Base-by-base conservation (phyloP, 1,140 invertebrate species). In the Camponotus floridanus region DNA sequence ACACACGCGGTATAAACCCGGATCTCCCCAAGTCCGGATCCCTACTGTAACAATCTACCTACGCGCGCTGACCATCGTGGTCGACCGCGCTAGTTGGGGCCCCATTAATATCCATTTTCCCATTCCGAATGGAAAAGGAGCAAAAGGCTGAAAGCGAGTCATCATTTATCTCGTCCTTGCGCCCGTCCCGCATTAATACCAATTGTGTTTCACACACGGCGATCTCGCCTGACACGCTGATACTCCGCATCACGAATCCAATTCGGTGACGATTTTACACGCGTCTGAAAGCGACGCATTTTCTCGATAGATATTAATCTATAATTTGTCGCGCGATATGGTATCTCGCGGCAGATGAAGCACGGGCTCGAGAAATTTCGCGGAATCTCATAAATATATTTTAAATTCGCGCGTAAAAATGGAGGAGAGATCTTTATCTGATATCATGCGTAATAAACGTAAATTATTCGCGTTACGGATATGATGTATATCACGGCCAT, bases 81-180 rank as follows among this genome's bases (percentile, higher is more conserved):
- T 31, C 83, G 62, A 73, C 62, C 64, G 76, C n/a, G 80, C 76
- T 87, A 74, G 65, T 85, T 81, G 85, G 65, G 65, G 80, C 88
- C 92, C 92, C 92, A 94, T 94, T 94, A 93, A 93, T 94, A 93
- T 93, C 93, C 90, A 92, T 94, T 94, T 94, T 91, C 92, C 48
- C 89, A 88, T 92, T 87, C 84, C 86, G 86, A 88, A 91, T 89
- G 90, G 90, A 90, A 91, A 93, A 93, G 89, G 90, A 90, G 87
- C 68, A 86, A 91, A 92, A 90, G 86, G 83, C 86, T 85, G 79
- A 83, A 78, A 92, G 86, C 91, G 68, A 90, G 80, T 87, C 87
- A 92, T 93, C 92, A 93, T 93, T 93, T 92, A 93, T 93, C 93
- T 92, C 91, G 88, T 90, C 91, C 90, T 91, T 88, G 86, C 88